Conservation (phyloP, 2,113 vertebrate genomes). For the Microcebus jonahi region DNA sequence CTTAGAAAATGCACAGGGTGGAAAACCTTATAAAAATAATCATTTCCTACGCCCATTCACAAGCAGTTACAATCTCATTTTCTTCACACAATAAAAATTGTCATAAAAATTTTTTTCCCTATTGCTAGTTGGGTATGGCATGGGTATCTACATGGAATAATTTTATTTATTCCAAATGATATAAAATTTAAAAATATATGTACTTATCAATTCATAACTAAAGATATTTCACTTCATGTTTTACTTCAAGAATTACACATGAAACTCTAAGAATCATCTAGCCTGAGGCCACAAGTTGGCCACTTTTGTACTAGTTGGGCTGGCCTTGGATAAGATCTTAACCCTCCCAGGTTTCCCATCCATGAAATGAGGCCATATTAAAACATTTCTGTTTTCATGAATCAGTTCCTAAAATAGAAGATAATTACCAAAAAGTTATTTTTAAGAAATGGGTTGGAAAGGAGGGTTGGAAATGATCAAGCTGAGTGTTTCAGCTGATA, state of each 20-base stretch:
- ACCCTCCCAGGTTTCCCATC: not conserved
- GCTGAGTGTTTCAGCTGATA: not conserved
- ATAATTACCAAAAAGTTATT: not conserved
- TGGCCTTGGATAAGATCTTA: conserved; percentile 12
- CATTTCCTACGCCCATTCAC: not conserved
- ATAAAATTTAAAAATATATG: conserved; percentile 17
- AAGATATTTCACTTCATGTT: not conserved
- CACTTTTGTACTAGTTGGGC: not conserved
- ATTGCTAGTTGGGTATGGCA: not conserved
- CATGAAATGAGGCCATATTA: conserved; percentile 28
- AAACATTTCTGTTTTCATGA: conserved; percentile 18
- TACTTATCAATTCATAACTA: conserved; percentile 35
- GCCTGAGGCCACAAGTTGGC: not conserved
- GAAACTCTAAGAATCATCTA: conserved; percentile 11
- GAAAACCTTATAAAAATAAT: not conserved
- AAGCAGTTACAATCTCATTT: not conserved
- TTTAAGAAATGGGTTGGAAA: conserved; percentile 23
- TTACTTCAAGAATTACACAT: not conserved
- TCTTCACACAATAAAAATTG: not conserved
- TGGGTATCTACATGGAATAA: not conserved
- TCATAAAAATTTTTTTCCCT: not conserved
- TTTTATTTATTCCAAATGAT: conserved; percentile 19
- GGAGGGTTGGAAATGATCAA: not conserved
- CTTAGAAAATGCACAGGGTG: not conserved
- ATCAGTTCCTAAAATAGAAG: conserved; percentile 31